phyloP scores from a whole-genome alignment of 2,113 vertebrate genomes.

The Dunckerocampus dactyliophorus region DNA sequence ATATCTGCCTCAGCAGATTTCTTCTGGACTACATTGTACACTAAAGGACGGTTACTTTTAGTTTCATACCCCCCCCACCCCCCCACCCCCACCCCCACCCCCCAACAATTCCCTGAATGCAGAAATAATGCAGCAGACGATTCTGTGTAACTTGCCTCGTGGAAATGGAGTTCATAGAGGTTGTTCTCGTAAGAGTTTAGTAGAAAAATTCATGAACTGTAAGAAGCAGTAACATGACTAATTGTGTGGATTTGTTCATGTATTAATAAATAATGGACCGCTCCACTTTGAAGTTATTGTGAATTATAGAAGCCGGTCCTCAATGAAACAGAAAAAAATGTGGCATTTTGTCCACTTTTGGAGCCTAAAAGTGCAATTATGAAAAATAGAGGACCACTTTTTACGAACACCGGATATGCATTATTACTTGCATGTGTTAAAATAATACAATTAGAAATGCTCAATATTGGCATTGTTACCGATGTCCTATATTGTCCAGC shows the following conservation, averaged over 20 bases:
- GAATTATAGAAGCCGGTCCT: no score
- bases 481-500: no score
- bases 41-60: conserved; percentile 27
- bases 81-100: no score
- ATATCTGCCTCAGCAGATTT: conserved; percentile 46
- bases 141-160: conserved; percentile 17
- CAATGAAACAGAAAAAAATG: no score
- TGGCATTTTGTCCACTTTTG: no score
- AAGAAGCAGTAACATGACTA: background rate
- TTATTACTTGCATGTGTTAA: no score
- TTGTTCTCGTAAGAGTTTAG: background rate
- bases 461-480: no score
- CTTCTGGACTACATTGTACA: conserved; percentile 7
- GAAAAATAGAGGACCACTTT: no score
- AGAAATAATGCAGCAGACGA: conserved; percentile 10
- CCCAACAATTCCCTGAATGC: conserved; percentile 44
- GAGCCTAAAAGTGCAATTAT: no score
- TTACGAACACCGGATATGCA: no score
- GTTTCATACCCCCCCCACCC: conserved; percentile 16
- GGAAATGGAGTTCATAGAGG: conserved; percentile 1
- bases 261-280: background rate
- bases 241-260: background rate
- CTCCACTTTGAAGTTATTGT: no score
- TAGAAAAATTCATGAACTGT: background rate
- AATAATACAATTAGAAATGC: no score